A percentile compares a stretch with the other conserved stretches of the same genome.
phyloP scores from a whole-genome alignment of 2,113 vertebrate species.

The Lutjanus erythropterus region DNA sequence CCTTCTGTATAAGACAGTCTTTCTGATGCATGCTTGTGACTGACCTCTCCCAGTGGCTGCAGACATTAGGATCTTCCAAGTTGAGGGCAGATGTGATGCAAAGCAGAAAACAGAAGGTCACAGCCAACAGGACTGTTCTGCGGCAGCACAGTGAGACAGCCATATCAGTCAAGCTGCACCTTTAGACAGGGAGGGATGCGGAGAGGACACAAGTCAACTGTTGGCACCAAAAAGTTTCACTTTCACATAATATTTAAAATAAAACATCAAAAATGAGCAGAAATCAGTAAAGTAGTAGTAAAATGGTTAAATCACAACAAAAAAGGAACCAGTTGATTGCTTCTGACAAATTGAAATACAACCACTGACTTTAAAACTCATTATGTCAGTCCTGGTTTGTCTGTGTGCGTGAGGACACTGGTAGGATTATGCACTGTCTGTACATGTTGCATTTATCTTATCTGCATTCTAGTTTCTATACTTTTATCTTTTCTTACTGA shows the following conservation, averaged over 20 bases:
- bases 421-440: no score
- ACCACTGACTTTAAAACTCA: no score
- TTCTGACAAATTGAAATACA: no score
- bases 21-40: no score
- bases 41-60: slow-evolving; percentile 99
- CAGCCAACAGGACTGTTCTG: slow-evolving; percentile 77
- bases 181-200: slow-evolving; percentile 52
- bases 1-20: no score
- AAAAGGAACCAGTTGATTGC: no score
- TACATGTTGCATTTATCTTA: no score
- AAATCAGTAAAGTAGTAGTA: no score
- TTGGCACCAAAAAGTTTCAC: background rate
- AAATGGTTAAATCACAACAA: no score
- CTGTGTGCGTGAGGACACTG: no score
- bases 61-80: slow-evolving; percentile 98
- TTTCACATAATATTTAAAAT: background rate
- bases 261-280: background rate
- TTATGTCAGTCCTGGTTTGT: no score
- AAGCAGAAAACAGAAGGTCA: slow-evolving; percentile 84
- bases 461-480: no score
- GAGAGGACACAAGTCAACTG: background rate
- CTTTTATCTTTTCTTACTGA: background rate
- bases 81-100: slow-evolving; percentile 86
- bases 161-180: slow-evolving; percentile 87
- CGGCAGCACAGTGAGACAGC: slow-evolving; percentile 67